These are phyloP conservation scores for Homalodisca vitripennis DNA, from an alignment of 1,140 invertebrate genomes.

Conservation along the genomic window DNA sequence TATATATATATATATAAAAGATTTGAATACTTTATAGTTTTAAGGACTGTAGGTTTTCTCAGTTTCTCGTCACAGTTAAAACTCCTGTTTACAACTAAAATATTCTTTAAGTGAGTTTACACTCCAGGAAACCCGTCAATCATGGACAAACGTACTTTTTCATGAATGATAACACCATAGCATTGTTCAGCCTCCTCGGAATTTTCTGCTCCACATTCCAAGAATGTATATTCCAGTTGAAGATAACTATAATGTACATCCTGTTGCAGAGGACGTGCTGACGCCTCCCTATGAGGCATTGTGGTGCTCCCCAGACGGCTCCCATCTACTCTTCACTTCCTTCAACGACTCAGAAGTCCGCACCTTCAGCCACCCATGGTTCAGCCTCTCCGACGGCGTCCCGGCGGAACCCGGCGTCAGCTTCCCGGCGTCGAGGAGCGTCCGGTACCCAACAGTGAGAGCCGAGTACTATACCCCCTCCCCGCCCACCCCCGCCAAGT, in stretches of 20 bases:
- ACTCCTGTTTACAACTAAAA: no score
- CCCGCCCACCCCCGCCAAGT: not conserved
- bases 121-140: no score
- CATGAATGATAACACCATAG: no score
- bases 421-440: constrained; percentile 72
- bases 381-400: constrained; percentile 57
- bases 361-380: constrained; percentile 73
- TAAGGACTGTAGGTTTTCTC: no score
- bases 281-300: constrained; percentile 66
- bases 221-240: not conserved
- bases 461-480: constrained; percentile 17
- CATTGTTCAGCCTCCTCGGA: no score
- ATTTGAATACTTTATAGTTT: no score
- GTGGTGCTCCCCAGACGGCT: constrained; percentile 81
- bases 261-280: constrained; percentile 71
- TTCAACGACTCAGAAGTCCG: constrained; percentile 86
- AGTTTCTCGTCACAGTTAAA: no score
- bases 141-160: no score
- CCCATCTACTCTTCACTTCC: constrained; percentile 76
- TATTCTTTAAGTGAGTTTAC: no score
- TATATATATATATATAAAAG: no score
- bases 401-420: constrained; percentile 47
- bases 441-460: constrained; percentile 73
- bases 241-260: no score
- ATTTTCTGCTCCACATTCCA: no score